Percentiles rank a stretch among this genome's conserved stretches.
Conservation (phyloP, 2,888 invertebrate genomes). For the Bombylius discolor region DNA sequence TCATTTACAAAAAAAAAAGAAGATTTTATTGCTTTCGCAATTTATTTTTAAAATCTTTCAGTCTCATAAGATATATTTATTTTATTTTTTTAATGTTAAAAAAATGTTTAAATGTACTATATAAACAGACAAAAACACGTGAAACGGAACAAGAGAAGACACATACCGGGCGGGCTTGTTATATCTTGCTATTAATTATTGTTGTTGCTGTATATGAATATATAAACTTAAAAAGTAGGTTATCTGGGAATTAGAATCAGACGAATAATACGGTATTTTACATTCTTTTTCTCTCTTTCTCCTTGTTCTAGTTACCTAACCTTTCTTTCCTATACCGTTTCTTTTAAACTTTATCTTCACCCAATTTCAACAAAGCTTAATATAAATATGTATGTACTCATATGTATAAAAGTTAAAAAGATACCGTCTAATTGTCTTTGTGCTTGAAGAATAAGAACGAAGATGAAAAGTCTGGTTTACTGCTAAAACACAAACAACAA, state of each 20-base stretch:
- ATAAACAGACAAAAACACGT: not conserved
- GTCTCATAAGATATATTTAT: too few relatives aligned
- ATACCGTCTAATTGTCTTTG: not conserved
- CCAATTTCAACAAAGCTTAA: not conserved
- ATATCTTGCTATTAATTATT: not conserved
- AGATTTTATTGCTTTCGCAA: too few relatives aligned
- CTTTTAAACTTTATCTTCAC: not conserved
- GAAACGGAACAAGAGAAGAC: not conserved
- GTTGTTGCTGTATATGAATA: too few relatives aligned
- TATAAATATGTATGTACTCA: too few relatives aligned
- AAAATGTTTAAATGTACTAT: not conserved
- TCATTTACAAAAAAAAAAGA: too few relatives aligned
- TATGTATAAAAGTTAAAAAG: too few relatives aligned
- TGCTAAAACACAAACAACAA: too few relatives aligned
- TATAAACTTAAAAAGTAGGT: slow-evolving; percentile 3
- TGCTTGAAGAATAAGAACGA: not conserved
- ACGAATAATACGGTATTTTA: slow-evolving; percentile 11
- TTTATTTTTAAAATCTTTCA: too few relatives aligned
- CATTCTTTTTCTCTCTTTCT: slow-evolving; percentile 2
- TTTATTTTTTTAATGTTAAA: too few relatives aligned
- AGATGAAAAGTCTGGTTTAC: not conserved
- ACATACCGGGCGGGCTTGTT: not conserved
- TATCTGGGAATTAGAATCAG: slow-evolving; percentile 13
- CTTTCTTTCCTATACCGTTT: not conserved
- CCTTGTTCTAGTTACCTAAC: not conserved